These are phyloP conservation scores for Seladonia tumulorum DNA, from an alignment of 2,888 invertebrate genomes.

Conservation along the genomic window DNA sequence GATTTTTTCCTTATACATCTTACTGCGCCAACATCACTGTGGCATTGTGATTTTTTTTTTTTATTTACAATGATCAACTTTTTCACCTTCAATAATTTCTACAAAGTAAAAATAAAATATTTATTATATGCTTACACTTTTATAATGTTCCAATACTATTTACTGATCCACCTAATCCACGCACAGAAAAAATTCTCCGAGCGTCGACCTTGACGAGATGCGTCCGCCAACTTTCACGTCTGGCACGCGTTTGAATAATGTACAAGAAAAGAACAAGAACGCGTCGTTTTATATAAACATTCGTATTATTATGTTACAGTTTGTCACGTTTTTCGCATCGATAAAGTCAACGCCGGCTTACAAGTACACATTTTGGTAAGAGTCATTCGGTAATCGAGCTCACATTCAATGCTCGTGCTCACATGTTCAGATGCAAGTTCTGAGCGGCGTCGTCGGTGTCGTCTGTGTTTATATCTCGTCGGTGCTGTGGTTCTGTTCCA, in stretches of 20 bases:
- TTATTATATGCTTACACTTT: not conserved
- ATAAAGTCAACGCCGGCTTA: not conserved
- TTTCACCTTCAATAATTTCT: no score
- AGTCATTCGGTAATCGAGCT: no score
- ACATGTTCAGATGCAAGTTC: slow-evolving; percentile 66
- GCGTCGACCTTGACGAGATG: not conserved
- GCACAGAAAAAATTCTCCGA: not conserved
- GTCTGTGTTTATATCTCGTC: no score
- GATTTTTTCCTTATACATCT: not conserved
- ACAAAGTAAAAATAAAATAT: not conserved
- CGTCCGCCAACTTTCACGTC: not conserved
- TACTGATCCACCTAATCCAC: not conserved
- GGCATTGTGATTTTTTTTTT: not conserved
- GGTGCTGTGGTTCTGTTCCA: no score
- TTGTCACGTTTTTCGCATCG: not conserved
- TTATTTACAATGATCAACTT: not conserved
- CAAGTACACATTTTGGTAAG: not conserved
- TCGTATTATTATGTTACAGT: slow-evolving; percentile 21
- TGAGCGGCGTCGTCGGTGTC: no score
- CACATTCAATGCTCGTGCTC: not conserved
- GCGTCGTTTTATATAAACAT: slow-evolving; percentile 4
- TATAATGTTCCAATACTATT: not conserved
- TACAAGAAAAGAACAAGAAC: not conserved
- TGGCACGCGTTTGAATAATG: not conserved
- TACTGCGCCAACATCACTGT: not conserved